Conservation (phyloP, 1,140 invertebrate species). For the Leguminivora glycinivorella region DNA sequence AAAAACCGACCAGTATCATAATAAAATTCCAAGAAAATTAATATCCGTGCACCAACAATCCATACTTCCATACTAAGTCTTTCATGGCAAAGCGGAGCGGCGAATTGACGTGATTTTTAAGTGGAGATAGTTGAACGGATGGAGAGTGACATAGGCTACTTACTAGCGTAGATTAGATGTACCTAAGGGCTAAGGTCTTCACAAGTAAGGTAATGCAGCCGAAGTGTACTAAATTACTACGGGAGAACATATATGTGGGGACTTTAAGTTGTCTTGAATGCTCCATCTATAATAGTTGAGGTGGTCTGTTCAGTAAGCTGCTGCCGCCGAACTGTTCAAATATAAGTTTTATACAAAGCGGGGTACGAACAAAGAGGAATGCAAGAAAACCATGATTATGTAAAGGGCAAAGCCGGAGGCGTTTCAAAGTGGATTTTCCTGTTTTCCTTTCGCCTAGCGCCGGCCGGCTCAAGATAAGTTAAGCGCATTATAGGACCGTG, state of each 20-base stretch:
- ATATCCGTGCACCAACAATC: not conserved
- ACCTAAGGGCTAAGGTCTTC: not conserved
- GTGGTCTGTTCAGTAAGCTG: too few species aligned
- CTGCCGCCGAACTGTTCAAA: not conserved
- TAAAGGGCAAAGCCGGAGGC: slow-evolving; percentile 37
- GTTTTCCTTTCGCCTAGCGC: slow-evolving; percentile 29
- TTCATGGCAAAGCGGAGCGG: too few species aligned
- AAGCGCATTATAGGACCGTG: slow-evolving; percentile 29
- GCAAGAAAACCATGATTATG: slow-evolving; percentile 10
- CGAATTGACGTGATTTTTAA: too few species aligned
- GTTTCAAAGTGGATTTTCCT: slow-evolving; percentile 41
- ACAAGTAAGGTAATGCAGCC: not conserved
- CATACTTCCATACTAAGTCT: too few species aligned
- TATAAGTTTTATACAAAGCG: not conserved
- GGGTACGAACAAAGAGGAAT: not conserved
- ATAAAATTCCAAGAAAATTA: not conserved
- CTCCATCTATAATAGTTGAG: too few species aligned
- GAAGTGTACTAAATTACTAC: not conserved
- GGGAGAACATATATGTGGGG: too few species aligned
- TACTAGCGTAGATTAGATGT: slow-evolving; percentile 4
- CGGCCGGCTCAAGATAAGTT: slow-evolving; percentile 17
- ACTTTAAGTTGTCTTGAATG: too few species aligned
- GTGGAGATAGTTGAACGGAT: too few species aligned
- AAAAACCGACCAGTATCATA: not conserved
- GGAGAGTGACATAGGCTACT: too few species aligned